phyloP scores from a whole-genome alignment of 2,797 vertebrate genomes.

The Lepilemur septentrionalis region DNA sequence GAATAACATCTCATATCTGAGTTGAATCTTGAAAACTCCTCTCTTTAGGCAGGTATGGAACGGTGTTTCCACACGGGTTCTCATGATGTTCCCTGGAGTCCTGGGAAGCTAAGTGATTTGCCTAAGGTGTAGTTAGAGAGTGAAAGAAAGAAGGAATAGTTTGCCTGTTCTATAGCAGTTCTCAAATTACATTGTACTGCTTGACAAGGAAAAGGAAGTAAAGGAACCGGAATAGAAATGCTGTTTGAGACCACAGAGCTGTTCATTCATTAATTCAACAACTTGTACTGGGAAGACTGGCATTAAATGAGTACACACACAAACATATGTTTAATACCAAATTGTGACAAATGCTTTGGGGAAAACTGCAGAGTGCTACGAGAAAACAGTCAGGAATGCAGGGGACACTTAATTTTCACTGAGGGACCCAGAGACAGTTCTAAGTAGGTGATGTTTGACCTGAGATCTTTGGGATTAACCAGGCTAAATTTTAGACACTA shows the following conservation, averaged over 20 bases:
- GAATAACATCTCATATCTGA: neutral
- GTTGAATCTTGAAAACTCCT: neutral
- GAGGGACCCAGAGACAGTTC: neutral
- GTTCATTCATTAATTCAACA: constrained; percentile 13
- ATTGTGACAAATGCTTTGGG: neutral
- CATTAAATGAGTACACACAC: neutral
- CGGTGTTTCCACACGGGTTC: neutral
- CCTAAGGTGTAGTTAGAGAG: neutral
- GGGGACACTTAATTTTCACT: neutral
- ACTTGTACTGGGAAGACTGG: neutral
- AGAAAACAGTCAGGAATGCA: neutral
- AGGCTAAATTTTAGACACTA: neutral
- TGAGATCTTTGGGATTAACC: neutral
- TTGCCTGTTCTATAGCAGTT: neutral
- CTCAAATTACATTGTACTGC: neutral
- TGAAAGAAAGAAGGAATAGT: neutral
- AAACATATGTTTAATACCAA: constrained; percentile 11
- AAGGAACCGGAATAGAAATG: constrained; percentile 6
- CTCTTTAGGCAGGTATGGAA: neutral
- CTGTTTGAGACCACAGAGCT: neutral
- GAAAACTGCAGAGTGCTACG: neutral
- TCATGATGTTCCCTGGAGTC: neutral
- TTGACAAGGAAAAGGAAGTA: constrained; percentile 26
- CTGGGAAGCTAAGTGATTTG: neutral
- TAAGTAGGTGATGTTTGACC: neutral